Evolutionary conservation across 2,888 invertebrate species (phyloP).

Genomic region (Netelia inedita): DNA sequence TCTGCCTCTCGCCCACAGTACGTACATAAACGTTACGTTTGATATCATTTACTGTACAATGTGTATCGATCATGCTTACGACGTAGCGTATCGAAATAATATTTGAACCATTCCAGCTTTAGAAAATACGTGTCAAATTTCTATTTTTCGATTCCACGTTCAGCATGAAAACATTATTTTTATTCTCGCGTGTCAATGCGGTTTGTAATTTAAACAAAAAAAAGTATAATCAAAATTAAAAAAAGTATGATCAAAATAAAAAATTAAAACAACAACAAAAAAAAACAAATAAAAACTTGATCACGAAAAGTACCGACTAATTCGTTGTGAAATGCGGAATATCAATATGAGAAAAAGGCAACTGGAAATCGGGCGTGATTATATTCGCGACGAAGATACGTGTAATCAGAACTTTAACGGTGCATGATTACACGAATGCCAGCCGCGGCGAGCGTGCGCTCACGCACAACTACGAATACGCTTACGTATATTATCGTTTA

Average conservation of each 20-base stretch:
- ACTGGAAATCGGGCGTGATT: slow-evolving; percentile 49
- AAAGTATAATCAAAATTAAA: too few species aligned
- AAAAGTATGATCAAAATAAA: too few species aligned
- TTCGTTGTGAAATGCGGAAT: background rate
- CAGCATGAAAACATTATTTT: background rate
- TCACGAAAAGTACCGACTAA: slow-evolving; percentile 2
- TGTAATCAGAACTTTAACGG: slow-evolving; percentile 58
- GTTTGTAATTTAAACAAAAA: too few species aligned
- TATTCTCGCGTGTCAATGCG: background rate
- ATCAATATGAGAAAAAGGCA: slow-evolving; percentile 25
- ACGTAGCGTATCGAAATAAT: background rate
- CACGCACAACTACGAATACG: slow-evolving; percentile 13
- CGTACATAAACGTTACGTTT: background rate
- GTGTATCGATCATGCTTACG: background rate
- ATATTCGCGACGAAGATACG: slow-evolving; percentile 49
- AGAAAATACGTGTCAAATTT: background rate
- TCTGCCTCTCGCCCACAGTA: background rate
- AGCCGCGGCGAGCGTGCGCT: slow-evolving; percentile 23
- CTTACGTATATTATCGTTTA: slow-evolving; percentile 15
- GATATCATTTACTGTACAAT: background rate
- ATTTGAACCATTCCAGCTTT: background rate
- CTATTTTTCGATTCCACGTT: background rate
- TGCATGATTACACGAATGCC: slow-evolving; percentile 54
- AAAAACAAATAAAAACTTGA: background rate
- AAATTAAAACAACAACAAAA: too few species aligned